These are phyloP conservation scores for Hemithea aestivaria DNA, from an alignment of 2,888 invertebrate genomes.

Conservation along the genomic window DNA sequence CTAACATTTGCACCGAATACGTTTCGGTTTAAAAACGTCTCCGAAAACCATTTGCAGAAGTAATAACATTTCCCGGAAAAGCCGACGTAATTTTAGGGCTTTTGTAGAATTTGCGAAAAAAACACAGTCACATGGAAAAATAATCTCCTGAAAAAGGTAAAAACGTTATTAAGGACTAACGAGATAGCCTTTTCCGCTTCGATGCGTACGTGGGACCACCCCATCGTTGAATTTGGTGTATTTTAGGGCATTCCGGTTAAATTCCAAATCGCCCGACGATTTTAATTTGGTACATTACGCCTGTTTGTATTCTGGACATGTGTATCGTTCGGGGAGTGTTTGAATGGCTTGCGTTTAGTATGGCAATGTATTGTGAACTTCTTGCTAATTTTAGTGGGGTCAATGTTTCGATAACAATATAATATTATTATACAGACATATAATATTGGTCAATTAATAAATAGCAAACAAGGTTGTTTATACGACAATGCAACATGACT, in stretches of 20 bases:
- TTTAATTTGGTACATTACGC: conserved; percentile 7
- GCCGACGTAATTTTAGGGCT: conserved; percentile 7
- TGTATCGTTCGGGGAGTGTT: neutral
- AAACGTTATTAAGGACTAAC: conserved; percentile 37
- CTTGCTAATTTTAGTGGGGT: too few species aligned
- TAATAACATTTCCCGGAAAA: conserved; percentile 5
- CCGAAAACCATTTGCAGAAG: conserved; percentile 3
- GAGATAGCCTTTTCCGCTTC: conserved; percentile 34
- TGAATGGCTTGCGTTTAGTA: too few species aligned
- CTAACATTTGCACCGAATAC: neutral
- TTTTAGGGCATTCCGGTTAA: conserved; percentile 8
- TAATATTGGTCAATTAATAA: too few species aligned
- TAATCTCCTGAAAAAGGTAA: conserved; percentile 31
- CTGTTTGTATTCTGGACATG: conserved; percentile 5
- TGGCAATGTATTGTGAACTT: too few species aligned
- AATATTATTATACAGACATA: too few species aligned
- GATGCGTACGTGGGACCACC: conserved; percentile 29
- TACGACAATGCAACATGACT: too few species aligned
- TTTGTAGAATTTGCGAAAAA: conserved; percentile 14
- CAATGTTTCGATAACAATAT: too few species aligned
- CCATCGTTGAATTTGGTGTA: conserved; percentile 23
- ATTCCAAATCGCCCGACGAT: conserved; percentile 5
- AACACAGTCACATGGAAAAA: conserved; percentile 26
- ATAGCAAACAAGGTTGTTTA: too few species aligned
- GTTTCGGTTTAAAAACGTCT: neutral